phyloP scores from a whole-genome alignment of 2,113 vertebrate genomes.

The Chaenocephalus aceratus region DNA sequence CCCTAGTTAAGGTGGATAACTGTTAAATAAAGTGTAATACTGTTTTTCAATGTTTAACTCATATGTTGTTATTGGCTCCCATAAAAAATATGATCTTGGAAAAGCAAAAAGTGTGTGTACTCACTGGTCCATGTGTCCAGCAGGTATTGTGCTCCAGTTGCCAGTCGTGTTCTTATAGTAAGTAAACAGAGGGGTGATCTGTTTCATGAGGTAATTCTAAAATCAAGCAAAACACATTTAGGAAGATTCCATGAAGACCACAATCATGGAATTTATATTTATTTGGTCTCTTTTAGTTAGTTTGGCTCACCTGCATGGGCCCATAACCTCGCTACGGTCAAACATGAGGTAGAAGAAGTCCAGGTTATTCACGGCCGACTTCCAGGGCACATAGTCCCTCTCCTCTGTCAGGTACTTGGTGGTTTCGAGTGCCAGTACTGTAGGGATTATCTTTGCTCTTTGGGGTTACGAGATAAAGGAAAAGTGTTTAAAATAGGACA shows the following conservation, averaged over 20 bases:
- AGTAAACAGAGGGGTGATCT: constrained; percentile 80
- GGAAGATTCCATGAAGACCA: background rate
- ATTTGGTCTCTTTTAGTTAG: background rate
- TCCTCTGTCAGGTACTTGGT: constrained; percentile 86
- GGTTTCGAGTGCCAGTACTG: constrained; percentile 84
- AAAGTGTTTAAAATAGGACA: too few species aligned
- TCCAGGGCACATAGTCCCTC: constrained; percentile 89
- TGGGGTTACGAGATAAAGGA: background rate
- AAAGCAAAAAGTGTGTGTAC: constrained; percentile 62
- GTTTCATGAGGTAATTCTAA: constrained; percentile 85
- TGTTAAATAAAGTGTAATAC: background rate
- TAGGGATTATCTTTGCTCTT: constrained; percentile 82
- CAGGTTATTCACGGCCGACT: constrained; percentile 86
- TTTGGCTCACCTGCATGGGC: constrained; percentile 85
- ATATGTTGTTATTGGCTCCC: background rate
- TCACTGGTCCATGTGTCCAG: constrained; percentile 88
- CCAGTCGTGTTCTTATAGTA: constrained; percentile 59
- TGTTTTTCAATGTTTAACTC: background rate
- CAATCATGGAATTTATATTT: background rate
- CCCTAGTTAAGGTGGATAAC: background rate
- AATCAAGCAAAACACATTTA: constrained; percentile 16
- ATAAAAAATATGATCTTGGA: background rate
- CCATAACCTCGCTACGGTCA: constrained; percentile 88
- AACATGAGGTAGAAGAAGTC: constrained; percentile 91
- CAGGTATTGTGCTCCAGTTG: background rate